phyloP scores from a whole-genome alignment of 1,140 invertebrate species.

The Anastrepha ludens region DNA sequence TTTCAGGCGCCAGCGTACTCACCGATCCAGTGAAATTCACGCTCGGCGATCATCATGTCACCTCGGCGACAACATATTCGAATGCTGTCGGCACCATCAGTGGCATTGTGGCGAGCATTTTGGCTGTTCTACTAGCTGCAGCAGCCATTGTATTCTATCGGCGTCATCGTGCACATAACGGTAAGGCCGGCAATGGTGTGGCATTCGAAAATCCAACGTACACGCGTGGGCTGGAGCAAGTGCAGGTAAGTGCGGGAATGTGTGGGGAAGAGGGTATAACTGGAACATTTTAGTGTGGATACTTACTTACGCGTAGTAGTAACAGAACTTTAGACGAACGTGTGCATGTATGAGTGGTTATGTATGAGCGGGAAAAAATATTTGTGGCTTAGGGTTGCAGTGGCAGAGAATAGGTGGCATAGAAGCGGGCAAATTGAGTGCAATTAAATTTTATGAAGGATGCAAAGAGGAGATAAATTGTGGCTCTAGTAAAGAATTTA shows the following conservation, averaged over 20 bases:
- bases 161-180: slow-evolving; percentile 77
- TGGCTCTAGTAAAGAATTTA: too few relatives aligned
- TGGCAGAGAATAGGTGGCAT: background rate
- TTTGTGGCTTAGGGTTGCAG: background rate
- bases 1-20: slow-evolving; percentile 82
- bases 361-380: background rate
- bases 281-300: too few relatives aligned
- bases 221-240: slow-evolving; percentile 83
- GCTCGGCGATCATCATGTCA: slow-evolving; percentile 81
- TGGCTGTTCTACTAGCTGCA: slow-evolving; percentile 79
- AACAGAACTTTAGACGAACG: too few relatives aligned
- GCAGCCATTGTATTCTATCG: slow-evolving; percentile 81
- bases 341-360: background rate
- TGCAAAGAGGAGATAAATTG: too few relatives aligned
- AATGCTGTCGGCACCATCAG: slow-evolving; percentile 80
- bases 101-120: slow-evolving; percentile 79
- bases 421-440: background rate
- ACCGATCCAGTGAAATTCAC: slow-evolving; percentile 84
- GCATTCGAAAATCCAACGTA: slow-evolving; percentile 92
- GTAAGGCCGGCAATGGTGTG: slow-evolving; percentile 78
- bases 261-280: background rate
- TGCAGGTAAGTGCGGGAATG: slow-evolving; percentile 77
- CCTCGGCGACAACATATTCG: slow-evolving; percentile 76
- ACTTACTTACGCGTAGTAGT: background rate
- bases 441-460: background rate